Base-by-base conservation (phyloP, 2,888 invertebrate genomes). In the Hyposoter dolosus region DNA sequence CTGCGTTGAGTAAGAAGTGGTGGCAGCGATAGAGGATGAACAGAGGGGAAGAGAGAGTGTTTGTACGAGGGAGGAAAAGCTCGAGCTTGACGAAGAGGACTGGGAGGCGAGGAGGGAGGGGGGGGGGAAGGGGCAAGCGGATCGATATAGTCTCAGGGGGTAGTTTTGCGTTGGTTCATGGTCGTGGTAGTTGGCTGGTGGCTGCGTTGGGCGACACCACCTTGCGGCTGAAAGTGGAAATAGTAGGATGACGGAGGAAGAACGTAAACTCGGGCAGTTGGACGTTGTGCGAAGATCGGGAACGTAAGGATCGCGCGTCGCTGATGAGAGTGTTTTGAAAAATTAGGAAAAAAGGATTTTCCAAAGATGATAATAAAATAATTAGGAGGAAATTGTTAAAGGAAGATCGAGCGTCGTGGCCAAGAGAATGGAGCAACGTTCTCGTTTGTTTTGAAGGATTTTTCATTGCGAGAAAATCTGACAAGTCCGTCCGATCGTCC, bases 121-220 rank as follows among this genome's bases (percentile, higher is more conserved):
- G 28, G 56, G 69, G 50, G 71, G 47, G 79, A 10, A 43, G 19
- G 50, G 17, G 76, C 69, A 66, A 71, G 65, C 80, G 90, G 93
- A 93, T 93, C 93, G 93, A 93, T 93, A 93, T 92, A 91, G 92
- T 90, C 85, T 91, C 89, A 66, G 65, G 91, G 92, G 92, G 83
- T 82, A 79, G 72, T 79, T 77, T 84, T 78, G 85, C 79, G 87
- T 82, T 88, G 68, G 83, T 77, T 82, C 74, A 66, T 81, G 80
- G 63, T 80, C 85, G 72, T 78, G 72, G 81, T 82, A 76, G 77
- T 84, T 82, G 76, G 71, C 80, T 84, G 79, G 66, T 68, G 78
- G 60, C 83, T 76, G 72, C 65, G 72, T 65, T 82, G 82, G 89
- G 85, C 90, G 88, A 89, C 91, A 91, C 93, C 92, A 90, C 92